Conservation (phyloP, 92 coral and sea anemone species). For the Palythoa grandiflora region DNA sequence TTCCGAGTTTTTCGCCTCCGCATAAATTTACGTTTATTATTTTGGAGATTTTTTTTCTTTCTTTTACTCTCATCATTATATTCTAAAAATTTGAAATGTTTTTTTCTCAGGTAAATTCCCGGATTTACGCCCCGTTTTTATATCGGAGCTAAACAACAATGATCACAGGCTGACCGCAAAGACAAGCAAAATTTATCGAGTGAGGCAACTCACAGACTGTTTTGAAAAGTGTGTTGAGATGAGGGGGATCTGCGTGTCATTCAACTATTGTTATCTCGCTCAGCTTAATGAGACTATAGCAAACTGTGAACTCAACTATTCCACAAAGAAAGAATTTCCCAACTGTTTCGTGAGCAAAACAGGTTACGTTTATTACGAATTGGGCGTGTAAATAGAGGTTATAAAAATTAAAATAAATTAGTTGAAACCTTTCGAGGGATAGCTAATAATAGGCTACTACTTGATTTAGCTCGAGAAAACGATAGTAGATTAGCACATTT, state of each 20-base stretch:
- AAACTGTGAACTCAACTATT: constrained; percentile 35
- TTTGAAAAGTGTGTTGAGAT: constrained; percentile 35
- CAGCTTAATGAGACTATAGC: not conserved
- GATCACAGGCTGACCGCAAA: constrained; percentile 15
- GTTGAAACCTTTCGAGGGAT: not conserved
- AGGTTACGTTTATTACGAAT: constrained; percentile 21
- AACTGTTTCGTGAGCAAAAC: constrained; percentile 2
- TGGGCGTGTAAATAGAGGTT: not conserved
- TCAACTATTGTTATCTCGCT: constrained; percentile 1
- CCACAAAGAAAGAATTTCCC: constrained; percentile 28
- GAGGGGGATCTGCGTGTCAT: constrained; percentile 32
- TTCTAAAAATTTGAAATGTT: not conserved
- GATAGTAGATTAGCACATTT: too few species aligned
- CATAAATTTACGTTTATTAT: too few species aligned
- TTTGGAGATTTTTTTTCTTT: too few species aligned
- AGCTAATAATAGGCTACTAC: too few species aligned
- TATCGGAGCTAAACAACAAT: constrained; percentile 28
- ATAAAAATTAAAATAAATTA: not conserved
- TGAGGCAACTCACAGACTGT: constrained; percentile 27
- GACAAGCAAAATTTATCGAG: constrained; percentile 8
- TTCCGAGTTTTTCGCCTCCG: too few species aligned
- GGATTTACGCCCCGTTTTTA: constrained; percentile 14
- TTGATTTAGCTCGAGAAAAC: too few species aligned
- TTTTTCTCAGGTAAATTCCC: not conserved
- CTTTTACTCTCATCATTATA: too few species aligned